A percentile compares a stretch with the other conserved stretches of the same genome.
Conservation (phyloP, 2,113 vertebrate genomes). For the Xenopus borealis region DNA sequence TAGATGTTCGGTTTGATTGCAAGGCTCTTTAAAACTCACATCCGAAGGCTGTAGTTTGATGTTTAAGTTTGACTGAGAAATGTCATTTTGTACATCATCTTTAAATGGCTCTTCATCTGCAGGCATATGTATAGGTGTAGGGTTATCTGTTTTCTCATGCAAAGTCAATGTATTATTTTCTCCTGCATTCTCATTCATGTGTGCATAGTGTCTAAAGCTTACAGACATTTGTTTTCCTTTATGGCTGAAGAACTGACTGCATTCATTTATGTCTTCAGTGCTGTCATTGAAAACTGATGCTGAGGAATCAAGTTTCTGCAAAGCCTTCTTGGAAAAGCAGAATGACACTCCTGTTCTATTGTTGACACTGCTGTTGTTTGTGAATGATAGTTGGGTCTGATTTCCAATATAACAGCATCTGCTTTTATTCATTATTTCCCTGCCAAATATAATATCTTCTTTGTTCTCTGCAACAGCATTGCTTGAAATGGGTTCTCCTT, state of each 20-base stretch:
- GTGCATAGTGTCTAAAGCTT: conserved; percentile 49
- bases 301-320: conserved; percentile 87
- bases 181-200: conserved; percentile 51
- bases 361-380: conserved; percentile 54
- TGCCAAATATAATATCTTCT: conserved; percentile 50
- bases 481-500: conserved; percentile 56
- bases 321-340: conserved; percentile 88
- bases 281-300: conserved; percentile 93
- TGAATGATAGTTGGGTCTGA: conserved; percentile 49
- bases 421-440: conserved; percentile 51
- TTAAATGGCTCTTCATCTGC: conserved; percentile 54
- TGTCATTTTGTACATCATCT: conserved; percentile 52
- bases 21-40: conserved; percentile 49
- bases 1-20: conserved; percentile 46
- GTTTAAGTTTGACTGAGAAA: conserved; percentile 49
- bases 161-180: conserved; percentile 41
- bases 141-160: conserved; percentile 48
- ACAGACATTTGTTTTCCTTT: conserved; percentile 64
- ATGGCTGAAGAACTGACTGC: conserved; percentile 58
- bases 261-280: conserved; percentile 74
- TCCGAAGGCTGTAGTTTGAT: conserved; percentile 55
- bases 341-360: conserved; percentile 86
- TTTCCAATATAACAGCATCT: conserved; percentile 53
- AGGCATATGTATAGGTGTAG: conserved; percentile 40
- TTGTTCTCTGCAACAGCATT: conserved; percentile 49